These are phyloP conservation scores for Hydropsyche tenuis DNA, from an alignment of 1,140 invertebrate genomes.

Conservation along the genomic window DNA sequence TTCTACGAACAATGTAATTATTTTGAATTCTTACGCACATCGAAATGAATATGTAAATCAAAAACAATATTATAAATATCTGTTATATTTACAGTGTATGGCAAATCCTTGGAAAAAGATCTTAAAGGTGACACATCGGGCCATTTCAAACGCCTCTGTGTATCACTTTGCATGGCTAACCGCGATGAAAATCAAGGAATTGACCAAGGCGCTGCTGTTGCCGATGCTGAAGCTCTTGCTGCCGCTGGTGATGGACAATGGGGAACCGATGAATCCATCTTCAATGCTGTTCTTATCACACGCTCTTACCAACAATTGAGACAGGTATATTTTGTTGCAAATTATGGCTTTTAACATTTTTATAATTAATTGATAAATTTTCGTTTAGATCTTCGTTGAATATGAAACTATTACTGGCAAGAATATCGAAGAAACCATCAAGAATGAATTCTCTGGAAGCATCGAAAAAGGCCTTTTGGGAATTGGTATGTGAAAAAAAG, in stretches of 20 bases:
- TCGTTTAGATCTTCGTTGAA: constrained; percentile 76
- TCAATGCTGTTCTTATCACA: constrained; percentile 82
- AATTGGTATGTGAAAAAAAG: constrained; percentile 70
- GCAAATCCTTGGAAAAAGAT: constrained; percentile 84
- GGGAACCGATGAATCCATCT: constrained; percentile 87
- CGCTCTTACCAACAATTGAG: constrained; percentile 83
- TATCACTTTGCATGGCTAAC: constrained; percentile 83
- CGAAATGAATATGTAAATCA: not conserved
- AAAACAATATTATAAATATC: not conserved
- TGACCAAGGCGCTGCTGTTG: constrained; percentile 70
- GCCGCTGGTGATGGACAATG: constrained; percentile 79
- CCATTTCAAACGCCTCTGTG: constrained; percentile 87
- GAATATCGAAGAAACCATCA: constrained; percentile 85
- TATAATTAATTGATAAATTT: not conserved
- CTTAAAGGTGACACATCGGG: constrained; percentile 91
- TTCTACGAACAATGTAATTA: constrained; percentile 84
- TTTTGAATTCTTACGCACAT: too few relatives aligned
- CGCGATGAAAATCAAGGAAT: constrained; percentile 80
- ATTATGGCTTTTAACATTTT: not conserved
- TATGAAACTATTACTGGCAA: constrained; percentile 78
- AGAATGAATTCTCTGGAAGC: constrained; percentile 86
- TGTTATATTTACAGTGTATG: constrained; percentile 72
- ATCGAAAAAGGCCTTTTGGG: constrained; percentile 84
- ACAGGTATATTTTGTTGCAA: constrained; percentile 53
- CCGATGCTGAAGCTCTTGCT: constrained; percentile 75